Evolutionary conservation across 2,797 vertebrate genomes (phyloP).

Genomic region (Avahi laniger): DNA sequence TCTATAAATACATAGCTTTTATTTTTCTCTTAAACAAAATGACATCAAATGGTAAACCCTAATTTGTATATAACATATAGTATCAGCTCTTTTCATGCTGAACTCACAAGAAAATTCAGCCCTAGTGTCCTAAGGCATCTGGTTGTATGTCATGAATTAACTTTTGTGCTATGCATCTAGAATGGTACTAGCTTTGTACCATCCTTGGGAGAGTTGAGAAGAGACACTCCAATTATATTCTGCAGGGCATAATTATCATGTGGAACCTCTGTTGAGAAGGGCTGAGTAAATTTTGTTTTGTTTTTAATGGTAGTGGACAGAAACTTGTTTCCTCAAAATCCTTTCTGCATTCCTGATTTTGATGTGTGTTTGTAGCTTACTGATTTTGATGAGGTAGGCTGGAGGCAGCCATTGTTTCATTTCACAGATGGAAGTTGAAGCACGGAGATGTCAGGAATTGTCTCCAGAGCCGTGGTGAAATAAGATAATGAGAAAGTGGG

Average conservation of each 20-base stretch:
- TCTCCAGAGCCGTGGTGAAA: conserved; percentile 53
- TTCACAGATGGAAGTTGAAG: conserved; percentile 9
- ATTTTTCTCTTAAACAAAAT: background rate
- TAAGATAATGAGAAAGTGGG: conserved; percentile 26
- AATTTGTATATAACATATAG: background rate
- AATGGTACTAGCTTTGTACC: background rate
- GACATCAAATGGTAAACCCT: background rate
- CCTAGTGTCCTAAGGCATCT: background rate
- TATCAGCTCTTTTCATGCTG: background rate
- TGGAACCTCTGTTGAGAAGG: background rate
- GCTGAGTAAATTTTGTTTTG: conserved; percentile 18
- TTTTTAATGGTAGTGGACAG: conserved; percentile 20
- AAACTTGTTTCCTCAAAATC: background rate
- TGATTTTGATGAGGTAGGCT: conserved; percentile 17
- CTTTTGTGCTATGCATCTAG: background rate
- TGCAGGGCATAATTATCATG: background rate
- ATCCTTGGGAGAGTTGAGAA: background rate
- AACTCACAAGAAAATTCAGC: background rate
- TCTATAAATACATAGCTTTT: background rate
- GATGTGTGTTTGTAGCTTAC: conserved; percentile 15
- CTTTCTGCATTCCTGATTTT: conserved; percentile 32
- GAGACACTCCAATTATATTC: background rate
- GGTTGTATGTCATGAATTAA: background rate
- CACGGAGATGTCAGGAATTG: background rate
- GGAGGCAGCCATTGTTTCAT: conserved; percentile 27